Percentiles rank a stretch among this genome's conserved stretches.
Evolutionary conservation across 2,797 vertebrate species (phyloP).

Genomic region (Varecia variegata): DNA sequence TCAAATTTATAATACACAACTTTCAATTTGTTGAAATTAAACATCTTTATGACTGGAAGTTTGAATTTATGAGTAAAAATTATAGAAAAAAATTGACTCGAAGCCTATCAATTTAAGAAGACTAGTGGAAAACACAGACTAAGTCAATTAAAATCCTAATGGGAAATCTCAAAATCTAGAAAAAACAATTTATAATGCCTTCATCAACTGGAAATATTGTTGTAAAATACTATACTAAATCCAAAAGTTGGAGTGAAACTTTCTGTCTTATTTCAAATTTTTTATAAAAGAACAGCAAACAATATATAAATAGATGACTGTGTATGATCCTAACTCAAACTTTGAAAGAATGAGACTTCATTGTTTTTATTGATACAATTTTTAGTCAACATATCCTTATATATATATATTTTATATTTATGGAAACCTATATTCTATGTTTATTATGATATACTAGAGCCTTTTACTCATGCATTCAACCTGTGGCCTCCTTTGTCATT

Average conservation of each 20-base stretch:
- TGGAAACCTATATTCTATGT: background rate
- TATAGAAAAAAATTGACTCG: background rate
- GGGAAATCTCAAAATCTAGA: background rate
- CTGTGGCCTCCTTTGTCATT: background rate
- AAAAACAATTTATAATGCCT: background rate
- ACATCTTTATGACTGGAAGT: background rate
- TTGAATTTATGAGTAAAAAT: background rate
- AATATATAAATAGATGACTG: background rate
- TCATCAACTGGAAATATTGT: background rate
- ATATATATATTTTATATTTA: background rate
- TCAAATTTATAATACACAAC: background rate
- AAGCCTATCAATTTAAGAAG: background rate
- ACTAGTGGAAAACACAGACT: background rate
- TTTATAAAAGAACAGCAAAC: background rate
- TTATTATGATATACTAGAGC: background rate
- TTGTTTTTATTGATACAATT: background rate
- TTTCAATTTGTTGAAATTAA: background rate
- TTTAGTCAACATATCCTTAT: background rate
- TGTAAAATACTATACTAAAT: background rate
- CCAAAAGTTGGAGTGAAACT: background rate
- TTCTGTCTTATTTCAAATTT: background rate
- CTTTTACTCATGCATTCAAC: background rate
- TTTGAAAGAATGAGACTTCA: background rate
- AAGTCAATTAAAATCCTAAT: background rate
- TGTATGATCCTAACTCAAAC: background rate